Evolutionary conservation across 1,140 invertebrate genomes (phyloP).

Genomic region (Heliconius hewitsoni): DNA sequence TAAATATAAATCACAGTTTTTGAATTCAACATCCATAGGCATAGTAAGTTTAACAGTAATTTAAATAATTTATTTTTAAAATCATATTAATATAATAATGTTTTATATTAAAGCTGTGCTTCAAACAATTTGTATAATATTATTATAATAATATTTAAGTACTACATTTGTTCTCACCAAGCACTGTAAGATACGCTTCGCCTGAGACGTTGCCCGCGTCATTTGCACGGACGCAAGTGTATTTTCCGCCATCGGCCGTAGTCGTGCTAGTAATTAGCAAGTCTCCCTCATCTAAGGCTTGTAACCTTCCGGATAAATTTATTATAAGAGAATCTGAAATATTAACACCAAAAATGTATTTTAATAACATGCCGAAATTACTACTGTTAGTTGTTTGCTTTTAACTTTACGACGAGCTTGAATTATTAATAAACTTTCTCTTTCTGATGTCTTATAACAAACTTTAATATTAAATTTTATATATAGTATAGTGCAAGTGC

Average conservation of each 20-base stretch:
- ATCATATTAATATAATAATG: too few relatives aligned
- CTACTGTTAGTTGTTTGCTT: constrained; percentile 20
- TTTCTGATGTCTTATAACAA: constrained; percentile 6
- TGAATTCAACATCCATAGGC: neutral
- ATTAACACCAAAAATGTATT: constrained; percentile 11
- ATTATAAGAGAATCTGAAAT: constrained; percentile 73
- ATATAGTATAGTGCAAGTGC: constrained; percentile 6
- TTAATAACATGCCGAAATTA: neutral
- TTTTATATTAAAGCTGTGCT: too few relatives aligned
- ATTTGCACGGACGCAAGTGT: constrained; percentile 93
- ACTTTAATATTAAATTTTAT: constrained; percentile 17
- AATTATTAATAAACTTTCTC: constrained; percentile 23
- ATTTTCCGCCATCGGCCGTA: constrained; percentile 91
- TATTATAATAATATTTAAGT: neutral
- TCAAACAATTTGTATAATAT: neutral
- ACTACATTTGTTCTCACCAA: constrained; percentile 84
- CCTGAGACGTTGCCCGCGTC: constrained; percentile 92
- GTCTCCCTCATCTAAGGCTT: constrained; percentile 92
- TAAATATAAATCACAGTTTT: neutral
- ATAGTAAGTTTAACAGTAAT: neutral
- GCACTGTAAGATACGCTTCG: constrained; percentile 89
- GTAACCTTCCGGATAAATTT: constrained; percentile 85
- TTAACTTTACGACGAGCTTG: constrained; percentile 29
- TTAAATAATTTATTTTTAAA: too few relatives aligned
- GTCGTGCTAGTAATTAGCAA: constrained; percentile 93